A percentile compares a stretch with the other conserved stretches of the same genome.
Conservation (phyloP, 2,888 invertebrate species). For the Abrostola tripartita region DNA sequence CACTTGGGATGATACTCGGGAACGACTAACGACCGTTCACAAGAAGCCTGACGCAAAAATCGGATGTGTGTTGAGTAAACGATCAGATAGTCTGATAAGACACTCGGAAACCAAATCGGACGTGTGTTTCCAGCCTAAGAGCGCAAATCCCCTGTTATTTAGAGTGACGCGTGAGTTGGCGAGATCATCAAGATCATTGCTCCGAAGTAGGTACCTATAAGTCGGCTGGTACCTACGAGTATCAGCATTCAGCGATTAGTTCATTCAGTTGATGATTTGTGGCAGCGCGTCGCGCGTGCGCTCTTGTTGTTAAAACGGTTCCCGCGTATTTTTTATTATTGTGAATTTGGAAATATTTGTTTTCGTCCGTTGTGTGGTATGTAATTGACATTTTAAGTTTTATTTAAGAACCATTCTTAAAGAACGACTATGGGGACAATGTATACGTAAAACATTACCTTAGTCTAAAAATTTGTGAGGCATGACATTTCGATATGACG, state of each 20-base stretch:
- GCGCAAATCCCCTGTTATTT: constrained; percentile 20
- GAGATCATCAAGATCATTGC: constrained; percentile 29
- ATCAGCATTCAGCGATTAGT: constrained; percentile 1
- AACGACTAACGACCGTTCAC: too few relatives aligned
- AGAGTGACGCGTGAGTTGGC: constrained; percentile 19
- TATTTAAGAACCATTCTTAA: too few relatives aligned
- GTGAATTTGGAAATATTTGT: background rate
- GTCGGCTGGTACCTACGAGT: background rate
- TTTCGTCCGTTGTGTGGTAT: background rate
- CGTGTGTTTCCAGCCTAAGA: too few relatives aligned
- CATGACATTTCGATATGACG: too few relatives aligned
- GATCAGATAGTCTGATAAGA: too few relatives aligned
- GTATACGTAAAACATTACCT: too few relatives aligned
- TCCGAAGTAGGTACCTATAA: background rate
- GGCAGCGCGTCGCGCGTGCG: constrained; percentile 28
- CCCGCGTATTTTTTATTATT: background rate
- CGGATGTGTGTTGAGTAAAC: too few relatives aligned
- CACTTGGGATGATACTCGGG: too few relatives aligned
- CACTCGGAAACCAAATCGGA: too few relatives aligned
- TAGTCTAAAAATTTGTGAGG: too few relatives aligned
- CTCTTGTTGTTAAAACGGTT: background rate
- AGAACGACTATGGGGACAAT: too few relatives aligned
- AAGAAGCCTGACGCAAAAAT: too few relatives aligned
- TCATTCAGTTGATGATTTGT: constrained; percentile 24
- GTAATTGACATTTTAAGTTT: background rate